Percentiles rank a stretch among this genome's conserved stretches.
These are phyloP conservation scores for Microtus ochrogaster DNA, from an alignment of 2,113 vertebrate genomes.

Conservation along the genomic window DNA sequence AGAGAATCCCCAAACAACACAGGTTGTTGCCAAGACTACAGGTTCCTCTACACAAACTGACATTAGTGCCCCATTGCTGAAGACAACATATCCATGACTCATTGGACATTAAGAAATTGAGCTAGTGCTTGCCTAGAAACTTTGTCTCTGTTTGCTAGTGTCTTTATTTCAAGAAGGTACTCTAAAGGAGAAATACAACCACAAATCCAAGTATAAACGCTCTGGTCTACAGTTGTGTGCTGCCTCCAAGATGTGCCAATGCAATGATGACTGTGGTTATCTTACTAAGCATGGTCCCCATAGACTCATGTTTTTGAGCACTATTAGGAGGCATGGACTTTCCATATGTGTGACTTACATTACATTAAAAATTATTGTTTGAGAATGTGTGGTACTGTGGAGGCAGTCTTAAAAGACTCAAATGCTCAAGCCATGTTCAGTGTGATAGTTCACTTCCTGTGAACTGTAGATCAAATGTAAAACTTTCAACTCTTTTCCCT, in stretches of 20 bases:
- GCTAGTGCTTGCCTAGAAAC: background rate
- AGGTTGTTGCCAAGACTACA: background rate
- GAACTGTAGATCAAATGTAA: too few relatives aligned
- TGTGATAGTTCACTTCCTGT: too few relatives aligned
- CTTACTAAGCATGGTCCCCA: too few relatives aligned
- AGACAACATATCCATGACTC: background rate
- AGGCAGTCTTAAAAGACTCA: too few relatives aligned
- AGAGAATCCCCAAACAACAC: background rate
- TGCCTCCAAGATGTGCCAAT: background rate
- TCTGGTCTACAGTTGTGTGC: background rate
- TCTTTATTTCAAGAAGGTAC: background rate
- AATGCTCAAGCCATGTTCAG: too few relatives aligned
- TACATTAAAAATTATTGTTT: too few relatives aligned
- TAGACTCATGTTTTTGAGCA: too few relatives aligned
- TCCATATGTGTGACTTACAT: too few relatives aligned
- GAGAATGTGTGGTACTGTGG: too few relatives aligned
- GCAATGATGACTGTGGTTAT: background rate
- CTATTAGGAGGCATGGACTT: too few relatives aligned
- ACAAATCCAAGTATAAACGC: background rate
- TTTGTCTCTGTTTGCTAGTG: background rate
- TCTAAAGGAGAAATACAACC: background rate
- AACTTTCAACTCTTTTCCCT: too few relatives aligned
- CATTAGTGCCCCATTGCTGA: too few relatives aligned
- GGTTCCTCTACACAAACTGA: background rate
- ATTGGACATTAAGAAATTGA: background rate